A percentile compares a stretch with the other conserved stretches of the same genome.
These are phyloP conservation scores for Syritta pipiens DNA, from an alignment of 2,888 invertebrate genomes.

Conservation along the genomic window DNA sequence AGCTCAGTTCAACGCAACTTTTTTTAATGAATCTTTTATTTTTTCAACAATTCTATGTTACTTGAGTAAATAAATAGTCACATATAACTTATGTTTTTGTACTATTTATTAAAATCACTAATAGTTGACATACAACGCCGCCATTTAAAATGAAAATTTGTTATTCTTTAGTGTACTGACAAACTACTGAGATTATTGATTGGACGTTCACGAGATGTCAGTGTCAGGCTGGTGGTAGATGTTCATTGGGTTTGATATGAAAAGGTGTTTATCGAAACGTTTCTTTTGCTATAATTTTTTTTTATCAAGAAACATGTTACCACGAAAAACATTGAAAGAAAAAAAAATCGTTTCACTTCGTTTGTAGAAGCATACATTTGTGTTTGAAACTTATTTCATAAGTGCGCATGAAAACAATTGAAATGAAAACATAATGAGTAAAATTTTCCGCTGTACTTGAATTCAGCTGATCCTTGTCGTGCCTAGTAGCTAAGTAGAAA, in stretches of 20 bases:
- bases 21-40: neutral
- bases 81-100: slow-evolving; percentile 10
- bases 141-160: slow-evolving; percentile 65
- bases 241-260: slow-evolving; percentile 9
- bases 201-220: slow-evolving; percentile 43
- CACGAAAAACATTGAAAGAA: too few relatives aligned
- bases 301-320: too few relatives aligned
- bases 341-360: too few relatives aligned
- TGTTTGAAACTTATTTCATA: too few relatives aligned
- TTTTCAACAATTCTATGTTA: slow-evolving; percentile 1
- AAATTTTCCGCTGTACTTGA: too few relatives aligned
- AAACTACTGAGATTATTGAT: slow-evolving; percentile 56
- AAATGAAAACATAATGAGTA: too few relatives aligned
- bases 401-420: too few relatives aligned
- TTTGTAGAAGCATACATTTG: too few relatives aligned
- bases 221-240: slow-evolving; percentile 29
- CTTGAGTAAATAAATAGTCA: neutral
- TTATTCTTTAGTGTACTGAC: slow-evolving; percentile 45
- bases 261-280: neutral
- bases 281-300: too few relatives aligned
- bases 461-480: too few relatives aligned
- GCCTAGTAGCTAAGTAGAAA: too few relatives aligned
- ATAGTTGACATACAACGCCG: slow-evolving; percentile 52
- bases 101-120: slow-evolving; percentile 29
- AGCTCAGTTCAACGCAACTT: slow-evolving; percentile 1